Evolutionary conservation across 2,113 vertebrate genomes (phyloP), one percentile per base, ranked within the genome.

Genomic region (Typhlomys cinereus): DNA sequence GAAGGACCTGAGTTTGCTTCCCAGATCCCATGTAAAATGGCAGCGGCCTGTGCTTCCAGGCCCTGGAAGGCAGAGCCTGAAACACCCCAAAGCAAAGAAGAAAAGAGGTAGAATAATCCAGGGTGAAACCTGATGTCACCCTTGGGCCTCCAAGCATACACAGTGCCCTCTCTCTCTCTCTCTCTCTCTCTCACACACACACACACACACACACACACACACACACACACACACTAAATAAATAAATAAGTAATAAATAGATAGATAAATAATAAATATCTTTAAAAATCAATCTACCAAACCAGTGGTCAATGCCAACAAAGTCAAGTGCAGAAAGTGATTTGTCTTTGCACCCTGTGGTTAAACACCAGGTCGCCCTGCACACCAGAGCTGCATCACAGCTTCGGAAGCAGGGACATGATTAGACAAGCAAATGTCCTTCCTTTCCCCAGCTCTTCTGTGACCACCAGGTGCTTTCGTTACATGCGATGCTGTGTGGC

Each of bases 271-370:
- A n/a, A n/a, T n/a, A n/a, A n/a, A n/a, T n/a, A n/a, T n/a, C n/a
- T n/a, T n/a, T n/a, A 83, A 91, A 75, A 50, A 54, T 66, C 36
- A 80, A 93, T 92, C 74, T 92, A 41, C 79, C 64, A 36, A 88
- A 70, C 18, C 76, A 83, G 62, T 50, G 61, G 69, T 62, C 23
- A 64, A 87, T 0, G 5, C 21, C 34, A 25, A 36, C 20, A 25
- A 25, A 74, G 36, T 67, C 75, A 48, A 59, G 46, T 34, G 39
- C 52, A 23, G 57, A 13, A 8, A 31, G 17, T 50, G 57, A 61
- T 67, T 83, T 10, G 4, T 17, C 70, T 82, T 82, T 13, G 36
- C 70, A 20, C 85, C 29, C 34, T 4, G 14, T n/a, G 85, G 67
- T 83, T 48, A 46, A 4, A 57, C 62, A 80, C 70, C 78, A 29